Evolutionary conservation across 2,888 invertebrate genomes (phyloP), one percentile per base, ranked within the genome.

Genomic region (Fissipunctia ypsillon): DNA sequence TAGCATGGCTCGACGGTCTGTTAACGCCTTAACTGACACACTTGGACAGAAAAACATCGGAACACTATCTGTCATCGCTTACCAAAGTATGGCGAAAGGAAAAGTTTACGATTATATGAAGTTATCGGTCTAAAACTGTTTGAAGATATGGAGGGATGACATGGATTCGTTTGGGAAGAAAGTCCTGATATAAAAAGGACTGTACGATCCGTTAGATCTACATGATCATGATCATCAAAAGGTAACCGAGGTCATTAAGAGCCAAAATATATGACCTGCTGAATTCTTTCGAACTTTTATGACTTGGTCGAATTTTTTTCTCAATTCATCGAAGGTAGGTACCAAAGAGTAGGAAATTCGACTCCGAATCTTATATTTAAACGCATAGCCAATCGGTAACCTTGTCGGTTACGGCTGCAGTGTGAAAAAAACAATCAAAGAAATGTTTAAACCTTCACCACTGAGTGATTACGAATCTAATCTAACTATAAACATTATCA

Each of bases 371-470:
- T 69, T 85, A 87, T 83, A 84, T 86, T 87, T 86, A 86, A 88
- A 85, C 76, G 89, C 91, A 87, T 88, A 85, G 43, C 91, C 60
- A 93, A 93, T 90, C 84, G 76, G 28, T 87, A 90, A 90, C 93
- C 94, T 93, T 92, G 92, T 86, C 82, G 64, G 88, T 84, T 81
- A 89, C 91, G 90, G 83, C 64, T 77, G 80, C 77, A 86, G 72
- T 80, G 78, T 78, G 70, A 70, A 82, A 84, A 90, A 89, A 88
- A 84, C 86, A 84, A 88, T 87, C 87, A 88, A 92, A 92, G 90
- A 90, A 91, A 88, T 82, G 83, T 69, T 69, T 56, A 57, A 91
- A 91, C 93, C 93, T 93, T 93, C 93, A 91, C 91, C 81, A 87
- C 57, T 81, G 85, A 90, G 67, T 90, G 89, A 83, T 84, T 89